Evolutionary conservation across 2,113 vertebrate genomes (phyloP), one percentile per base, ranked within the genome.

Genomic region (Ictidomys tridecemlineatus): DNA sequence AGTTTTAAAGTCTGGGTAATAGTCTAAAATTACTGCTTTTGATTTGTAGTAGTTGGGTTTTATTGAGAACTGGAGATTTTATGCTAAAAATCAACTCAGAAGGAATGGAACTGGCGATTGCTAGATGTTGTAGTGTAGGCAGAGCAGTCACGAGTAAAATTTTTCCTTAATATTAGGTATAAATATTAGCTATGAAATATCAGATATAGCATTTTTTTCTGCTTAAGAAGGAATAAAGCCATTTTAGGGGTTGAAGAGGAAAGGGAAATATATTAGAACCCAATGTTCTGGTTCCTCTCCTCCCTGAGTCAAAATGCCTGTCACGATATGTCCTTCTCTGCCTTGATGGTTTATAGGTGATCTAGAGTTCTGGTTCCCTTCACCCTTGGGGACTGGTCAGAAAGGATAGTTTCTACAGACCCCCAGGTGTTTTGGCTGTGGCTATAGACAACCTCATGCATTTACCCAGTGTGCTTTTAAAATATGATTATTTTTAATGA

Each of bases 21-120:
- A 77, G 39, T 34, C 8, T 93, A 76, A 88, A 91, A 88, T 65
- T 48, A 84, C 48, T 91, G 69, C 12, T 79, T 97, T 87, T 83
- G 70, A 83, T 84, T 94, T 94, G 39, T 8, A 87, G 37, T 70
- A 74, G 39, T 34, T 53, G 87, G 18, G 30, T 88, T 95, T 95
- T 30, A 9, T 8, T 85, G 58, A 56, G 42, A 96, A 30, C 8
- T 92, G 32, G 9, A 24, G 11, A 67, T 86, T 67, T 63, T 82
- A 45, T 58, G 58, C 61, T 96, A 89, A 78, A 82, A 89, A 17
- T 6, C 3, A 73, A 85, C 56, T 1, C 8, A 26, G 32, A 84
- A 45, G 32, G 16, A 92, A 58, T 3, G n/a, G 11, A 85, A 58
- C 13, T 91, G 74, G 42, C 82, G 53, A 95, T 91, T 85, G 89